Base-by-base conservation (phyloP, 2,888 invertebrate genomes). In the Aplocera efformata region DNA sequence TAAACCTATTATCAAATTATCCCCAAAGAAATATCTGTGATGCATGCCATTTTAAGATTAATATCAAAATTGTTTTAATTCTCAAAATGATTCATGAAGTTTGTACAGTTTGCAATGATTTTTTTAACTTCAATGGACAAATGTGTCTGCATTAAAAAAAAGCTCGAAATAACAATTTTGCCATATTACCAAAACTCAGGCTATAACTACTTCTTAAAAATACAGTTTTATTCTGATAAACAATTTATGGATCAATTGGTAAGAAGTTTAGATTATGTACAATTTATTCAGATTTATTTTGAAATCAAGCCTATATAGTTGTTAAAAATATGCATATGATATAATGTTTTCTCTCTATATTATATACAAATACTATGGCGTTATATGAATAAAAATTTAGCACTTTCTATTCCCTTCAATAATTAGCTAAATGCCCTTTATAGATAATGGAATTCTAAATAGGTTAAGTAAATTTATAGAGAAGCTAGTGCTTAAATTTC, bases 401-500 rank as follows among this genome's bases (percentile, higher is more conserved):
- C 60, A 63, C 54, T 5, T 60, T 65, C 45, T 62, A 61, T 58
- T 60, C 56, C 60, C 55, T 59, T 59, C 51, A 50, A 60, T 51
- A 37, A 59, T 58, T 60, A 63, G 63, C 65, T 68, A 57, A 62
- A 58, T 56, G 39, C 44, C 21, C 32, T 29, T 46, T 43, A 55
- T 65, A 64, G 53, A 54, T 62, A 65, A 53, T 55, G 50, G 48
- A 60, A 55, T 63, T 54, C 27, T 60, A 58, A 53, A 53, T 37
- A 61, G 36, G 34, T 51, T 53, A 56, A 53, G 50, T 29, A 48
- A 44, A 29, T 54, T 56, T 22, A 62, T 55, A 40, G 46, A 56
- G 56, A 65, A 42, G 68, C 66, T 72, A 73, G 66, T 67, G 72
- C 71, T 68, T 60, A 54, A 52, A 53, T 62, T 67, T 67, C 50